Percentiles rank a stretch among this genome's conserved stretches.
Evolutionary conservation across 2,113 vertebrate species (phyloP).

Genomic region (Albula goreensis): DNA sequence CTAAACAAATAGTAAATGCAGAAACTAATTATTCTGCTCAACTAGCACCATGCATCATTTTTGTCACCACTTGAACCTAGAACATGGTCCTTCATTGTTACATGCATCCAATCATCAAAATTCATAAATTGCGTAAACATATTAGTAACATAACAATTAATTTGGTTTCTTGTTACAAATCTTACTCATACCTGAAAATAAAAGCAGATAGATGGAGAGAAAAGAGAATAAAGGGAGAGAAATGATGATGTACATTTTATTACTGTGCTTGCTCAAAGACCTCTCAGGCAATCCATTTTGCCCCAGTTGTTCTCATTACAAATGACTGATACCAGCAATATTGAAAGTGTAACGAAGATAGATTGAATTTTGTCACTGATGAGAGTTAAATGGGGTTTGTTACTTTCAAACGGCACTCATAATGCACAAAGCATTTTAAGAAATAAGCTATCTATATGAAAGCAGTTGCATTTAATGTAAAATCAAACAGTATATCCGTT

Average conservation of each 20-base stretch:
- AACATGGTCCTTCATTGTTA: conserved; percentile 12
- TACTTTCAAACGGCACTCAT: conserved; percentile 37
- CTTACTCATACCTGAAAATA: conserved; percentile 36
- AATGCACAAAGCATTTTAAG: conserved; percentile 25
- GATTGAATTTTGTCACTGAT: conserved; percentile 39
- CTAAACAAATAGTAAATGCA: not conserved
- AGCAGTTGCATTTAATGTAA: conserved; percentile 21
- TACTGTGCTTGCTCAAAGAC: conserved; percentile 39
- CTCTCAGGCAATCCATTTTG: conserved; percentile 31
- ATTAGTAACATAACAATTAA: no score
- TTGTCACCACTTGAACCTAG: not conserved
- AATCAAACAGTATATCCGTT: conserved; percentile 24
- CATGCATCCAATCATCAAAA: conserved; percentile 24
- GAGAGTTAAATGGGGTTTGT: conserved; percentile 53
- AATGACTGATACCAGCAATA: conserved; percentile 43
- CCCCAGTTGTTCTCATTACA: conserved; percentile 54
- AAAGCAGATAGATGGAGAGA: conserved; percentile 32
- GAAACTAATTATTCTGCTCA: not conserved
- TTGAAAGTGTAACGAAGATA: conserved; percentile 38
- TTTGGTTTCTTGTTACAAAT: conserved; percentile 20
- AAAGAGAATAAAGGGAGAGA: conserved; percentile 20
- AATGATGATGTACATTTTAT: conserved; percentile 32
- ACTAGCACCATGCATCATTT: not conserved
- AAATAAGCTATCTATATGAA: conserved; percentile 30
- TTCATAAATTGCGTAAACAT: not conserved